A percentile compares a stretch with the other conserved stretches of the same genome.
Conservation (phyloP, 1,140 invertebrate genomes). For the Antheraea mylitta region DNA sequence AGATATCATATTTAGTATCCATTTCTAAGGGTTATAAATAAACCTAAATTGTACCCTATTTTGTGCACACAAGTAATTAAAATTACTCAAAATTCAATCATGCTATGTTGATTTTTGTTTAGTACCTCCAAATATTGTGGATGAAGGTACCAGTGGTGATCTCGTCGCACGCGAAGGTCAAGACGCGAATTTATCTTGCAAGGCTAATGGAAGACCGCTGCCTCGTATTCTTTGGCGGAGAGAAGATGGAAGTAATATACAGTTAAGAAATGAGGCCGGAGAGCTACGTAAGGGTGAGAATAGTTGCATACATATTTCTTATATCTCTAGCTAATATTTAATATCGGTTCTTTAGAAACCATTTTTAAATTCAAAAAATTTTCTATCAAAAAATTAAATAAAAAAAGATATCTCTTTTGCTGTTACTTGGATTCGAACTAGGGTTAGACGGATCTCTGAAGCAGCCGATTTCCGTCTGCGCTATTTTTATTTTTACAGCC, state of each 20-base stretch:
- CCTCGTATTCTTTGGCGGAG: constrained; percentile 85
- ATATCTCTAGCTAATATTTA: too few species aligned
- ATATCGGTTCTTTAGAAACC: too few species aligned
- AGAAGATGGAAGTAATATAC: constrained; percentile 80
- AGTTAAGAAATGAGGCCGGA: constrained; percentile 60
- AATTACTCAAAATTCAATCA: background rate
- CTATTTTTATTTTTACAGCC: too few species aligned
- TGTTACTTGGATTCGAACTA: too few species aligned
- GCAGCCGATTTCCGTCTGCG: too few species aligned
- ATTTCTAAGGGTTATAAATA: background rate
- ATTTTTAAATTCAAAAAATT: too few species aligned
- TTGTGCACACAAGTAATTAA: too few species aligned
- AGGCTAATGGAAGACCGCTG: constrained; percentile 84
- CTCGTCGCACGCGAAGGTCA: constrained; percentile 85
- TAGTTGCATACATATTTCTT: background rate
- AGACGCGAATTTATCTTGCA: constrained; percentile 87
- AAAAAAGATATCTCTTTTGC: too few species aligned
- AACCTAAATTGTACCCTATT: background rate
- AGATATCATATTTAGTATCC: constrained; percentile 8
- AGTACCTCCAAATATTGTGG: constrained; percentile 88
- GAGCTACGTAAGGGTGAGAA: constrained; percentile 59
- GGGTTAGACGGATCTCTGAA: too few species aligned
- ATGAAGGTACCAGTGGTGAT: constrained; percentile 87
- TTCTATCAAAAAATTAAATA: too few species aligned
- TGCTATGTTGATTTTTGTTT: constrained; percentile 17